phyloP scores from a whole-genome alignment of 2,113 vertebrate species.

The Pao palembangensis region DNA sequence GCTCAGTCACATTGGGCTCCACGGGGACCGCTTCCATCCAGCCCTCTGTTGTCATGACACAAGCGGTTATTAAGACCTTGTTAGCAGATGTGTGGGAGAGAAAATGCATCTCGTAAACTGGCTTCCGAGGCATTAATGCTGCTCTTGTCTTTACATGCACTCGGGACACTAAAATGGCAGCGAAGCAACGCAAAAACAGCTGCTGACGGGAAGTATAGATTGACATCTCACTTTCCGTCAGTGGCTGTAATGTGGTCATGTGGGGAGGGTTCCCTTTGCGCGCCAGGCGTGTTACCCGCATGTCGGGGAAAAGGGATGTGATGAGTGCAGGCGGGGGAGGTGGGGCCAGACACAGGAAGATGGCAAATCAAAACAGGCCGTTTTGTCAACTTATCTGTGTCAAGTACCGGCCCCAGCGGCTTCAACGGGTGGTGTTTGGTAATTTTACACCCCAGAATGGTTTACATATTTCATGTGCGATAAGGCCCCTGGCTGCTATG shows the following conservation, averaged over 20 bases:
- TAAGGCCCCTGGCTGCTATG: conserved; percentile 46
- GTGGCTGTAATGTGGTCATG: no score
- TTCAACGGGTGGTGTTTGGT: conserved; percentile 49
- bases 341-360: conserved; percentile 44
- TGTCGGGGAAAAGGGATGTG: conserved; percentile 49
- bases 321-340: conserved; percentile 39
- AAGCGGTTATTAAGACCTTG: conserved; percentile 35
- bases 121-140: background rate
- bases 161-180: no score
- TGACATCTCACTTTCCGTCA: no score
- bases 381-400: conserved; percentile 57
- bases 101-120: conserved; percentile 24
- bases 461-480: conserved; percentile 63
- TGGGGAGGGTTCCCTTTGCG: conserved; percentile 20
- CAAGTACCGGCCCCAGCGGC: conserved; percentile 24
- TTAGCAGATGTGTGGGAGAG: conserved; percentile 15
- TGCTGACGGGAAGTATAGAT: no score
- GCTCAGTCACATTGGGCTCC: conserved; percentile 8
- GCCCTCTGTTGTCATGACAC: conserved; percentile 11
- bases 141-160: conserved; percentile 10
- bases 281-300: conserved; percentile 36
- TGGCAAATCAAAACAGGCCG: conserved; percentile 47
- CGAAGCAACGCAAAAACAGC: no score
- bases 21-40: conserved; percentile 4
- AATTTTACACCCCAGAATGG: conserved; percentile 43